Evolutionary conservation across 2,888 invertebrate genomes (phyloP).

Genomic region (Meiosimyza platycephala): DNA sequence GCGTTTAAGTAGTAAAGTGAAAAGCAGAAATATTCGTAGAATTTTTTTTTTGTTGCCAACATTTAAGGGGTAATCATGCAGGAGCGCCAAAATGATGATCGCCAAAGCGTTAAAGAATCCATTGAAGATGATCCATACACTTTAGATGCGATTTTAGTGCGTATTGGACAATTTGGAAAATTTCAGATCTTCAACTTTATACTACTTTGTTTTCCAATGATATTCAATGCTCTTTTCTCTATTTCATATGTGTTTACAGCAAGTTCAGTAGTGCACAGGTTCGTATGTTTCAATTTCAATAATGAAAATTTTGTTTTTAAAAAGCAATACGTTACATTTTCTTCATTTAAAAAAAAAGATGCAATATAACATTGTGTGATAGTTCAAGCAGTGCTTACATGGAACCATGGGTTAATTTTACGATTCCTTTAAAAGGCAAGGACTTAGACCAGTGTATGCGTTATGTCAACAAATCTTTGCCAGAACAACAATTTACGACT

Average conservation of each 20-base stretch:
- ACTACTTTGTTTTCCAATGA: conserved; percentile 73
- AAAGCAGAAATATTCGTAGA: too few species aligned
- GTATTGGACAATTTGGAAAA: conserved; percentile 73
- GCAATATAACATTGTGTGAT: conserved; percentile 65
- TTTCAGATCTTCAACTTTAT: conserved; percentile 74
- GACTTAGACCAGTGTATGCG: conserved; percentile 53
- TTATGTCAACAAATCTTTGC: conserved; percentile 42
- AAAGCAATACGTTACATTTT: neutral
- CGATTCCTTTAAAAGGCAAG: conserved; percentile 61
- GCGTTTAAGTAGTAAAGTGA: too few species aligned
- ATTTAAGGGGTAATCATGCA: too few species aligned
- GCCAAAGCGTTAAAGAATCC: conserved; percentile 23
- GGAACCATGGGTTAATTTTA: conserved; percentile 69
- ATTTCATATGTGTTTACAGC: conserved; percentile 79
- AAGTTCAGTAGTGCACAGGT: conserved; percentile 78
- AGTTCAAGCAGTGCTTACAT: conserved; percentile 52
- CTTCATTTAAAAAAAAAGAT: conserved; percentile 50
- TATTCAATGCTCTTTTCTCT: conserved; percentile 75
- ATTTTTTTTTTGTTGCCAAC: too few species aligned
- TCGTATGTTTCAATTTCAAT: conserved; percentile 49
- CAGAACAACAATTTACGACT: neutral
- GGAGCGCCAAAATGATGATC: neutral
- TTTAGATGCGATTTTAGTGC: conserved; percentile 56
- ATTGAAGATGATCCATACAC: conserved; percentile 44
- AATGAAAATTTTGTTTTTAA: neutral